These are phyloP conservation scores for Hirudinaria manillensis DNA, from an alignment of 2,888 invertebrate genomes.

Conservation along the genomic window DNA sequence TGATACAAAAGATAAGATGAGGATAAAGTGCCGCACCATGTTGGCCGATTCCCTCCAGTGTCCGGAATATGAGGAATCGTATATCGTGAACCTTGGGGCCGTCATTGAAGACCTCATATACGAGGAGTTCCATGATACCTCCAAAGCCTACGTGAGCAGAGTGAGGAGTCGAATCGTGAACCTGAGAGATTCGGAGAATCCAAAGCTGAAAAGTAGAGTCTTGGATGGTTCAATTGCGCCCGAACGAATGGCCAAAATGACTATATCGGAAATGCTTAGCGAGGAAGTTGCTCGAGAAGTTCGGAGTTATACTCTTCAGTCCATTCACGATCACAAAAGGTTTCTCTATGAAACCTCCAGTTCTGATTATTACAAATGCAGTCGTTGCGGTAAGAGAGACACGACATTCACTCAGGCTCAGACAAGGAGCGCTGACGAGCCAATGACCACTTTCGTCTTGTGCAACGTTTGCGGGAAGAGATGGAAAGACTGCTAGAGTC, in stretches of 20 bases:
- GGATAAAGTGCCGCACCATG: constrained; percentile 87
- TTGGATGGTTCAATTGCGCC: constrained; percentile 79
- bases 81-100: constrained; percentile 45
- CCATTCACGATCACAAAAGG: too few relatives aligned
- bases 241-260: constrained; percentile 82
- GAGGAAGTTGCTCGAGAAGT: too few relatives aligned
- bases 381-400: too few relatives aligned
- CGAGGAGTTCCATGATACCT: constrained; percentile 84
- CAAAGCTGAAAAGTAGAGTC: constrained; percentile 81
- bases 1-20: constrained; percentile 72
- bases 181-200: constrained; percentile 89
- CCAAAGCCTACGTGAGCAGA: constrained; percentile 90
- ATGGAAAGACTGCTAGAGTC: too few relatives aligned
- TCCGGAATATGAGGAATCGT: constrained; percentile 56
- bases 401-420: too few relatives aligned
- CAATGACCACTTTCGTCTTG: too few relatives aligned
- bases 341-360: too few relatives aligned
- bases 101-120: constrained; percentile 62
- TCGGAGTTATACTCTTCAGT: too few relatives aligned
- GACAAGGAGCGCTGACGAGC: too few relatives aligned
- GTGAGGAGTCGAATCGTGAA: constrained; percentile 93
- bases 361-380: too few relatives aligned
- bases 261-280: constrained; percentile 98
- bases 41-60: constrained; percentile 72
- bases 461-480: too few relatives aligned